Evolutionary conservation across 2,888 invertebrate species (phyloP), one percentile per base, ranked within the genome.

Genomic region (Gerris lacustris): DNA sequence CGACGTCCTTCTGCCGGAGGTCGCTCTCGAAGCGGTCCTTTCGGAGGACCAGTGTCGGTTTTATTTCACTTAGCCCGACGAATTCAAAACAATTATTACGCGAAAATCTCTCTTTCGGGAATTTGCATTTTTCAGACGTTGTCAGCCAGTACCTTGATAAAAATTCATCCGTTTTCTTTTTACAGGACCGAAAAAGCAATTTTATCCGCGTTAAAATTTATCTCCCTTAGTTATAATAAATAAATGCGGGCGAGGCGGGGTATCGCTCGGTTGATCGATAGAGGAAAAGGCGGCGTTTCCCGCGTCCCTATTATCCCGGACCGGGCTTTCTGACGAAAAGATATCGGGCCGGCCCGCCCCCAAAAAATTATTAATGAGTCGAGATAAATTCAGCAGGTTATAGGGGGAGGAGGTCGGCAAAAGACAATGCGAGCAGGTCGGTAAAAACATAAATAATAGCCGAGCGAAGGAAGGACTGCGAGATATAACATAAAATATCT

Each of bases 401-500:
- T 74, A 73, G 72, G 70, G 72, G 67, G 69, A 66, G 71, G 63
- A 44, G 71, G 67, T 7, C 67, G 67, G 64, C 47, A 71, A 72
- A 72, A 72, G 73, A 73, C 73, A 72, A 72, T 71, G 72, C 69
- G 55, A 66, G 69, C 18, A 69, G 69, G 69, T 70, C 69, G 73
- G 73, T 71, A 73, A 73, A 74, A 73, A 74, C 74, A 74, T 74
- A 74, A 74, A 74, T 74, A 74, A 74, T 73, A 74, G 73, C 73
- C 31, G 64, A 47, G 71, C 67, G 73, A 73, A 73, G 73, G 74
- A 73, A 74, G 69, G 72, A 72, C 70, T 45, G 71, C 66, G 71
- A 72, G 73, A 73, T 73, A 73, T 73, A 73, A 73, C 74, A 73
- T 75, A 73, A 75, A 75, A 75, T 75, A 75, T 75, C 74, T 73